Conservation (phyloP, 92 coral and sea anemone genomes). For the Plumapathes pennacea region DNA sequence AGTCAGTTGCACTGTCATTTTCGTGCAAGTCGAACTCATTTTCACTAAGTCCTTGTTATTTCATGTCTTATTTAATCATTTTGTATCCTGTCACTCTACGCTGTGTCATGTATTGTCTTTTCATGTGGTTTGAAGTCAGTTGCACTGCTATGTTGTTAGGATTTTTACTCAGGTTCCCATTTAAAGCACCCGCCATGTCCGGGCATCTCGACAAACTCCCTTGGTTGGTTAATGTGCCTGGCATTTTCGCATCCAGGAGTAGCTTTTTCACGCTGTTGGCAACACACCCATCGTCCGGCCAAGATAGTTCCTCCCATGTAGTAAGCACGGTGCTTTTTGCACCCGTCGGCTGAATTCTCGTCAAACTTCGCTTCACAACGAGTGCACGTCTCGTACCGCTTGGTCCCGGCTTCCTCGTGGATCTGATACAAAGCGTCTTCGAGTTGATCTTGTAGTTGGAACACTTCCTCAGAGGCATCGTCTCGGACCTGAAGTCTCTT, state of each 20-base stretch:
- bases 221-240: constrained; percentile 37
- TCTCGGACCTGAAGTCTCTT: constrained; percentile 23
- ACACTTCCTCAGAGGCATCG: constrained; percentile 76
- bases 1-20: no score
- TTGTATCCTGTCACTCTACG: no score
- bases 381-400: constrained; percentile 61
- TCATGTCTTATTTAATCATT: no score
- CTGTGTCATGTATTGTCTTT: no score
- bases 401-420: constrained; percentile 53
- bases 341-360: constrained; percentile 38
- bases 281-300: constrained; percentile 87
- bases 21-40: no score
- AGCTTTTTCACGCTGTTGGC: constrained; percentile 70
- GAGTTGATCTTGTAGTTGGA: constrained; percentile 49
- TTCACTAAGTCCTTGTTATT: no score
- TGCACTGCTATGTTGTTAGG: no score
- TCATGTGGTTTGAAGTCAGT: no score
- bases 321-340: constrained; percentile 67
- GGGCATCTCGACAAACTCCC: constrained; percentile 44
- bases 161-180: constrained; percentile 57
- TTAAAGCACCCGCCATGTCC: constrained; percentile 67
- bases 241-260: constrained; percentile 58
- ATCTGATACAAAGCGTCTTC: constrained; percentile 67
- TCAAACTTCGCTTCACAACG: constrained; percentile 79
- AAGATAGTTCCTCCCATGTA: constrained; percentile 76